Evolutionary conservation across 2,888 invertebrate species (phyloP).

Genomic region (Adineta ricciae): DNA sequence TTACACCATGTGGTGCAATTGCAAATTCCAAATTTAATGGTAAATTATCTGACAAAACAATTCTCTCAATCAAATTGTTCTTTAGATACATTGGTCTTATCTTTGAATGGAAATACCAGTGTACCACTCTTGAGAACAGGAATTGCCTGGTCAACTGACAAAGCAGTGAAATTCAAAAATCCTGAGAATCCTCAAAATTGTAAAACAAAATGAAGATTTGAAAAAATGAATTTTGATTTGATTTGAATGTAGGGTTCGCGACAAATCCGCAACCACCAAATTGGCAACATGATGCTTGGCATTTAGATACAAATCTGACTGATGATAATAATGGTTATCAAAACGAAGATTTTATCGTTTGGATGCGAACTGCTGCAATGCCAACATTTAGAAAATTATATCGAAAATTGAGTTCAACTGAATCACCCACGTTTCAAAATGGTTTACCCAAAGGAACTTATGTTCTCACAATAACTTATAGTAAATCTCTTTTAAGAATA

Average conservation of each 20-base stretch:
- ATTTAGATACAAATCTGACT: constrained; percentile 64
- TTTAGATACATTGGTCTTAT: constrained; percentile 41
- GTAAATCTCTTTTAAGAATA: not conserved
- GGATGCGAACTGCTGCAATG: constrained; percentile 97
- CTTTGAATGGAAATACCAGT: constrained; percentile 58
- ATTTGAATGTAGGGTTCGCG: constrained; percentile 36
- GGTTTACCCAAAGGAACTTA: constrained; percentile 64
- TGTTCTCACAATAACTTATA: constrained; percentile 24
- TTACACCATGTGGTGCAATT: constrained; percentile 95
- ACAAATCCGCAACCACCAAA: constrained; percentile 63
- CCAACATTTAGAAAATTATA: constrained; percentile 81
- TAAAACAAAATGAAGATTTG: not conserved
- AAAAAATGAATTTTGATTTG: too few species aligned
- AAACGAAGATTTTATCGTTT: constrained; percentile 95
- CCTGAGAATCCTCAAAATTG: constrained; percentile 54
- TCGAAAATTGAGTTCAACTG: constrained; percentile 33
- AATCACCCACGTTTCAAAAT: constrained; percentile 55
- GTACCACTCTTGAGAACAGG: too few species aligned
- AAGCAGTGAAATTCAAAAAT: constrained; percentile 81
- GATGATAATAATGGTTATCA: constrained; percentile 75
- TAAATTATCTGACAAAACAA: constrained; percentile 46
- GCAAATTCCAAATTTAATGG: constrained; percentile 96
- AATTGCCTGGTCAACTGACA: constrained; percentile 96
- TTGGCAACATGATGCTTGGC: constrained; percentile 69
- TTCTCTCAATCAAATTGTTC: not conserved